Base-by-base conservation (phyloP, 2,888 invertebrate species). In the Idaea dimidiata region DNA sequence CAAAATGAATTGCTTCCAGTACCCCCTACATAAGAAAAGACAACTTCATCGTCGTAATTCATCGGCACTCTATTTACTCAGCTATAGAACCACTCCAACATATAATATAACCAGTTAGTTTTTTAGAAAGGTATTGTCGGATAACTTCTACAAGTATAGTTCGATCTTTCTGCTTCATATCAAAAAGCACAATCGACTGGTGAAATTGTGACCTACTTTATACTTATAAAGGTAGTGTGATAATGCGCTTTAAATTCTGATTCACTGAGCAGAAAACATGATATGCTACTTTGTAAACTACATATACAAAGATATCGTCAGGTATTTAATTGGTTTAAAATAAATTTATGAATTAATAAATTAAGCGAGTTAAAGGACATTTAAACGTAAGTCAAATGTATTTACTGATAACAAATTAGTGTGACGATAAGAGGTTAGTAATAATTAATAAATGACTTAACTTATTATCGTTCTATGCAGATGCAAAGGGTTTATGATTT, bases 231-330 rank as follows among this genome's bases (percentile, higher is more conserved):
- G 73, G 72, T 70, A 72, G 71, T 66, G 62, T 69, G 66, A 71
- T 75, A 74, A 76, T 72, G 73, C 72, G 75, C 76, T 79, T 78
- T 78, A 72, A 73, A 77, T 78, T 81, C 80, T 79, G 77, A 79
- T 77, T 72, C 80, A 76, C 72, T 76, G 76, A 81, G 73, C 81
- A 74, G 79, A 76, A 81, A 81, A 81, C 76, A 74, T 73, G 78
- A 75, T 77, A 71, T 73, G 68, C 68, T 72, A 73, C 71, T 64
- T 69, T 70, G 75, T 69, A 70, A 62, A 67, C 43, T 43, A 43
- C 24, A 24, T 24, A 1, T 43, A 43, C 14, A 14, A 43, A 0
- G 43, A 43, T 43, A 43, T 43, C 7, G 43, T 43, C 10, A 3
- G 0, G 14, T 1, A 2, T 3, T 10, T 43, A 43, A 10, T 43